Conservation (phyloP, 2,113 vertebrate species). For the Vanacampus margaritifer region DNA sequence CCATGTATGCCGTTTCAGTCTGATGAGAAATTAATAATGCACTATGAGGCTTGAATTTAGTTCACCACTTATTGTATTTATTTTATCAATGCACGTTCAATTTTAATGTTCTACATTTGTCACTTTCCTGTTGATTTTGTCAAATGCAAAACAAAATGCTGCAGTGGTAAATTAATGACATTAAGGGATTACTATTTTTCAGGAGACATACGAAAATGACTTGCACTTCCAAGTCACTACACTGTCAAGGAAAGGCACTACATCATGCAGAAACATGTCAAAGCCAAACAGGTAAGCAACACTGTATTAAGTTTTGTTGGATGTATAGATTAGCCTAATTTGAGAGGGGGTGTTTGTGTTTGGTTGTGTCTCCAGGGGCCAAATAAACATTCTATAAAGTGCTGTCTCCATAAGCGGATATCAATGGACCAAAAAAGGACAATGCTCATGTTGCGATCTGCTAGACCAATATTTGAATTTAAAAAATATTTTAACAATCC, state of each 20-base stretch:
- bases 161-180: conserved; percentile 25
- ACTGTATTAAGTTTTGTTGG: no score
- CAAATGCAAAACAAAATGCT: conserved; percentile 27
- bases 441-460: not conserved
- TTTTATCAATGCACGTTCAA: conserved; percentile 5
- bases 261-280: no score
- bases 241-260: no score
- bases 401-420: not conserved
- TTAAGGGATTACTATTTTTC: not conserved
- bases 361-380: no score
- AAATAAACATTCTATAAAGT: no score
- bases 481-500: no score
- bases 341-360: no score
- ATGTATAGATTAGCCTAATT: no score
- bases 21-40: conserved; percentile 40
- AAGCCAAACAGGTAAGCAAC: no score
- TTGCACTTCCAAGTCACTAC: no score
- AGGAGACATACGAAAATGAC: no score
- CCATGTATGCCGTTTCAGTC: conserved; percentile 27
- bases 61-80: conserved; percentile 30
- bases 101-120: conserved; percentile 25
- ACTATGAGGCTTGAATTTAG: conserved; percentile 10
- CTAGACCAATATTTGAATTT: no score
- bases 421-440: not conserved
- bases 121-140: conserved; percentile 42